A percentile compares a stretch with the other conserved stretches of the same genome.
Evolutionary conservation across 2,113 vertebrate genomes (phyloP).

Genomic region (Ginglymostoma cirratum): DNA sequence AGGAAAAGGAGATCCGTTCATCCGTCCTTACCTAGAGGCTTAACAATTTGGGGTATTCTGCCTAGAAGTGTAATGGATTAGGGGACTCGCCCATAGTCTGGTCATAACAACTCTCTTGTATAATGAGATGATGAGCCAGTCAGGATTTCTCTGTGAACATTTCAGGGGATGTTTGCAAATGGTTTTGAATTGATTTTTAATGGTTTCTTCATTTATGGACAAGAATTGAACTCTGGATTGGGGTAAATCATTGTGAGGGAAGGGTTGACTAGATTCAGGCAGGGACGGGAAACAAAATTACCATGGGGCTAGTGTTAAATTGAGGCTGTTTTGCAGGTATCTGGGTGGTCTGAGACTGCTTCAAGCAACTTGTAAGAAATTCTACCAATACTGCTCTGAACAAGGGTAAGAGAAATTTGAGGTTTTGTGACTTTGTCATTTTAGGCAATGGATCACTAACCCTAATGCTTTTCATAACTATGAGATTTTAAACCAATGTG

Average conservation of each 20-base stretch:
- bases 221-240: background rate
- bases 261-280: too few species aligned
- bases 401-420: slow-evolving; percentile 58
- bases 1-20: too few species aligned
- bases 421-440: background rate
- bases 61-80: too few species aligned
- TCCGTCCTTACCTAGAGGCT: too few species aligned
- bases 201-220: background rate
- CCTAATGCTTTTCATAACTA: background rate
- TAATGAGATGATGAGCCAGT: background rate
- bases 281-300: too few species aligned
- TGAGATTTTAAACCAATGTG: background rate
- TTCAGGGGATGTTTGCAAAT: background rate
- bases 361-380: slow-evolving; percentile 74
- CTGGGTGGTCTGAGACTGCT: slow-evolving; percentile 67
- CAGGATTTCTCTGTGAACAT: background rate
- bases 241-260: background rate
- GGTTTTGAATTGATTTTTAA: background rate
- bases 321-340: slow-evolving; percentile 51
- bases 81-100: too few species aligned
- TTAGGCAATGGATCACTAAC: background rate
- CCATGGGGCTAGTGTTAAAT: background rate
- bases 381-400: slow-evolving; percentile 71
- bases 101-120: background rate
- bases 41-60: too few species aligned